Evolutionary conservation across 2,888 invertebrate genomes (phyloP).

Genomic region (Amblyteles armatorius): DNA sequence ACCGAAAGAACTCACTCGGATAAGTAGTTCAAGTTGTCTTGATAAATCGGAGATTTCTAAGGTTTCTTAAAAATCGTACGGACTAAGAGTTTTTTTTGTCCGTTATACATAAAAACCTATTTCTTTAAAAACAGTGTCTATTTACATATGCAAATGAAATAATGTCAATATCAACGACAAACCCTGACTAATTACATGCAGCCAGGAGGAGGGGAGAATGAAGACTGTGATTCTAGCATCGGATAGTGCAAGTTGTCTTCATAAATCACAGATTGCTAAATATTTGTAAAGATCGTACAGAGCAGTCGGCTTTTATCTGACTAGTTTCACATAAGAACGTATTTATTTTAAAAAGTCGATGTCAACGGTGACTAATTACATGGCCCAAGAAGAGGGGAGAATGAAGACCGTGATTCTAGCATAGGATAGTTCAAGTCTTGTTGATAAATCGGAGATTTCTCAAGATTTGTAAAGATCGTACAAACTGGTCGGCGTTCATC

Average conservation of each 20-base stretch:
- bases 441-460: neutral
- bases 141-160: neutral
- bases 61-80: too few species aligned
- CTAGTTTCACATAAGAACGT: too few species aligned
- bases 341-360: neutral
- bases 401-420: slow-evolving; percentile 37
- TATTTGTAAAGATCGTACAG: too few species aligned
- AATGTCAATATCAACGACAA: slow-evolving; percentile 12
- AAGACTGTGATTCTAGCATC: slow-evolving; percentile 36
- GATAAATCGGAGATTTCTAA: neutral
- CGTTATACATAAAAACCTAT: too few species aligned
- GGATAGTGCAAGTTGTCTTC: neutral
- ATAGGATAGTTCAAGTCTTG: neutral
- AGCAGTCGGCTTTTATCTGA: neutral
- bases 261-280: neutral
- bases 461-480: neutral
- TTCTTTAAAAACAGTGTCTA: neutral
- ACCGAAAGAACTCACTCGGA: slow-evolving; percentile 15
- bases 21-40: neutral
- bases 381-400: neutral
- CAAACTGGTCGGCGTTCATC: neutral
- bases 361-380: neutral
- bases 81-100: too few species aligned
- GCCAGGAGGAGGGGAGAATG: neutral
- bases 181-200: slow-evolving; percentile 40